A percentile compares a stretch with the other conserved stretches of the same genome.
These are phyloP conservation scores for Bombus confusus DNA, from an alignment of 1,140 invertebrate genomes.

Conservation along the genomic window DNA sequence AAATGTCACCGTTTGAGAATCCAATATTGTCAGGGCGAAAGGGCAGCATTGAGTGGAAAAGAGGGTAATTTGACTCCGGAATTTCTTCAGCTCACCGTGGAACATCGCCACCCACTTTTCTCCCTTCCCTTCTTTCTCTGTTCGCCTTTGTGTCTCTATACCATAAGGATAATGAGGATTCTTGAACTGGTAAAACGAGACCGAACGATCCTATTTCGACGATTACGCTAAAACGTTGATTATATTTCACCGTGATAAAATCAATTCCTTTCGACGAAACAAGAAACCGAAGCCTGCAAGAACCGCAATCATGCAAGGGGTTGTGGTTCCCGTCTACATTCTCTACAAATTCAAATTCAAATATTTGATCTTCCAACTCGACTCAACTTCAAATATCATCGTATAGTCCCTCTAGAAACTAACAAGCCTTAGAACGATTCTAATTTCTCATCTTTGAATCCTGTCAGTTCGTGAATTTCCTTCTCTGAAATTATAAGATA, in stretches of 20 bases:
- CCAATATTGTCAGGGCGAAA: constrained; percentile 74
- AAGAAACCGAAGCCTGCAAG: background rate
- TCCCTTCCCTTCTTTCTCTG: background rate
- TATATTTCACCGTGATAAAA: constrained; percentile 49
- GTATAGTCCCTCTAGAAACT: no score
- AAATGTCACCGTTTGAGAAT: constrained; percentile 76
- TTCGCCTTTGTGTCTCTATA: constrained; percentile 43
- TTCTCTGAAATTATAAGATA: background rate
- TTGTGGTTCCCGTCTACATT: no score
- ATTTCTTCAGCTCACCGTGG: constrained; percentile 53
- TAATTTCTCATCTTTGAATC: no score
- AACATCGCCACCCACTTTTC: constrained; percentile 54
- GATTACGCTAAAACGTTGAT: constrained; percentile 52
- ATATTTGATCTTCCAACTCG: background rate
- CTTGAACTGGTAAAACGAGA: constrained; percentile 67
- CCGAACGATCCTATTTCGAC: constrained; percentile 40
- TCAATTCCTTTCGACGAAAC: constrained; percentile 13
- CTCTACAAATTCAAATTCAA: background rate
- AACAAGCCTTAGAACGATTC: no score
- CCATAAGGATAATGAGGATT: constrained; percentile 63
- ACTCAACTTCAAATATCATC: no score
- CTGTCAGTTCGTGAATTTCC: background rate
- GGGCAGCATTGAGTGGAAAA: constrained; percentile 51
- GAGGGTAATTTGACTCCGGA: constrained; percentile 76
- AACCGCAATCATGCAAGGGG: background rate